A percentile compares a stretch with the other conserved stretches of the same genome.
Evolutionary conservation across 1,140 invertebrate species (phyloP).

Genomic region (Drosophila prosaltans): DNA sequence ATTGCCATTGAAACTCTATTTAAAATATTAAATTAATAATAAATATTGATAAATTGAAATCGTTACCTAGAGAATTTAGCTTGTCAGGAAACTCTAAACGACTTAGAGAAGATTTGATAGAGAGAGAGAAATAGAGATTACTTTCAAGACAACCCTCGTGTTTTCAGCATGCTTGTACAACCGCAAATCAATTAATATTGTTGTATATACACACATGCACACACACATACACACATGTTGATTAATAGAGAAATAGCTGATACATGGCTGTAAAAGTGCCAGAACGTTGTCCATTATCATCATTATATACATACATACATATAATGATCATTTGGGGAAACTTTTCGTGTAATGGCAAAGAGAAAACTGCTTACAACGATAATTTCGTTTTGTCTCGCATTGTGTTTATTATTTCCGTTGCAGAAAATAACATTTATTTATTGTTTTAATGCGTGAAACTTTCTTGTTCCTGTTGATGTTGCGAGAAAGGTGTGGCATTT

Average conservation of each 20-base stretch:
- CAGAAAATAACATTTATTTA: conserved; percentile 61
- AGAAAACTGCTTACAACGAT: conserved; percentile 65
- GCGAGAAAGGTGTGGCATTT: neutral
- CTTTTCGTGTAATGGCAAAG: conserved; percentile 13
- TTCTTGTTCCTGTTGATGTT: conserved; percentile 9
- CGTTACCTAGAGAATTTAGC: too few species aligned
- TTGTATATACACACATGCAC: conserved; percentile 18
- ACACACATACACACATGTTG: neutral
- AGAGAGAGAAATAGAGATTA: neutral
- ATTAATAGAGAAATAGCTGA: conserved; percentile 11
- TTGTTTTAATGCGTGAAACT: conserved; percentile 50
- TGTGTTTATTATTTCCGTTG: conserved; percentile 76
- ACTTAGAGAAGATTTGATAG: too few species aligned
- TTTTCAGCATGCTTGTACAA: conserved; percentile 20
- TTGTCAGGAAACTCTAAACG: too few species aligned
- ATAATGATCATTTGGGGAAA: conserved; percentile 18
- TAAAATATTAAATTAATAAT: too few species aligned
- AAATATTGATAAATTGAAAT: too few species aligned
- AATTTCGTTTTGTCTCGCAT: conserved; percentile 42
- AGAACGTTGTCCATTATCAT: conserved; percentile 27
- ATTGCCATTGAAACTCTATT: too few species aligned
- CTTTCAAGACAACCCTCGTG: too few species aligned
- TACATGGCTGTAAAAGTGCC: too few species aligned
- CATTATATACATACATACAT: neutral
- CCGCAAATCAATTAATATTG: conserved; percentile 73